Base-by-base conservation (phyloP, 2,888 invertebrate species). In the Lasioglossum figueresi region DNA sequence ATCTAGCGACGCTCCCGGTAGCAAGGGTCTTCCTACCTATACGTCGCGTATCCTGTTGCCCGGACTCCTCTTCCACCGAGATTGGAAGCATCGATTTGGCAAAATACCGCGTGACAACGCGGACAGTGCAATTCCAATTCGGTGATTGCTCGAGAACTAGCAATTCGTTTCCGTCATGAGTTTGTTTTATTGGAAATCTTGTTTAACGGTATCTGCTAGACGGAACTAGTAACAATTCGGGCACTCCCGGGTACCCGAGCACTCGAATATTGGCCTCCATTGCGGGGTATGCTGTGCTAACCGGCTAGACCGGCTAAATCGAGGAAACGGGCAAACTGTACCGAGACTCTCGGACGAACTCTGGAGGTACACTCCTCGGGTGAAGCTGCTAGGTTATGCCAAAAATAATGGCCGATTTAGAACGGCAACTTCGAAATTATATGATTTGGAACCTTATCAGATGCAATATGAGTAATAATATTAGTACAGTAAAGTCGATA, bases 131-230 rank as follows among this genome's bases (percentile, higher is more conserved):
- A 63, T 63, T 63, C 63, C 31, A 63, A 63, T 63, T 63, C 63
- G 31, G 63, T 31, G 63, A 63, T 63, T 63, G 63, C 63, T 63
- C 63, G 63, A 63, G 63, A 31, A 63, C 63, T 31, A 63, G 63
- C 63, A 63, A 63, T 63, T 63, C 63, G 63, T 63, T 63, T 63
- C 63, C 63, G 63, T 63, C 63, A 8, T 63, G 63, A 31, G 63
- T 63, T 59, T 63, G 31, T 63, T 63, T 63, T 63, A 63, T 31
- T 31, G 63, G 63, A 31, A 63, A 31, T 63, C 63, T 63, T 63
- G 63, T 63, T 63, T 63, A 63, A 63, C 63, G 16, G 16, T 31
- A 16, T 5, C 63, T 63, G 63, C 63, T 16, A 6, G 63, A 16
- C 12, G 31, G 31, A 63, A 31, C 63, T 63, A 31, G 31, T 19